Evolutionary conservation across 2,888 invertebrate genomes (phyloP).

Genomic region (Alloscopus bannaensis): DNA sequence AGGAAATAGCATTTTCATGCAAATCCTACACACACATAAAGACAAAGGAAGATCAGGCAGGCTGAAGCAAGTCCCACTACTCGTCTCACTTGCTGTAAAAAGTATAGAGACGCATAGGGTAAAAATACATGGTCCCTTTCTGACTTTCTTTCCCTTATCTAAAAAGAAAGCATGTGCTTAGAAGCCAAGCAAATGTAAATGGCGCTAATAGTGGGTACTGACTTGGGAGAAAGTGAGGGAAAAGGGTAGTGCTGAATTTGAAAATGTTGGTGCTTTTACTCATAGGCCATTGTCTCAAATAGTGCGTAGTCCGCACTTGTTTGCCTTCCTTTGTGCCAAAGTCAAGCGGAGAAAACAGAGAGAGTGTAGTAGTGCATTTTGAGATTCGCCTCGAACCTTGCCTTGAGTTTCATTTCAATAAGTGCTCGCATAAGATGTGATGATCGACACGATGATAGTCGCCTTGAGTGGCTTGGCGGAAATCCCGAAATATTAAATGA

Average conservation of each 20-base stretch:
- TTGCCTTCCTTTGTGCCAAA: too few species aligned
- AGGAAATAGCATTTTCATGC: constrained; percentile 32
- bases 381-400: background rate
- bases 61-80: background rate
- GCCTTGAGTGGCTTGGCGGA: background rate
- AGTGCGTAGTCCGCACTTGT: too few species aligned
- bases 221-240: background rate
- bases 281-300: too few species aligned
- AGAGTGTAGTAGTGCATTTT: too few species aligned
- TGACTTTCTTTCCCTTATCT: background rate
- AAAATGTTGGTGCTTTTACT: constrained; percentile 11
- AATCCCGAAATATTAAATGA: constrained; percentile 2
- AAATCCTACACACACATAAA: constrained; percentile 23
- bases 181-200: background rate
- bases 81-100: background rate
- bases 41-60: too few species aligned
- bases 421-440: too few species aligned
- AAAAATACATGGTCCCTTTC: too few species aligned
- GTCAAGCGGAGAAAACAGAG: too few species aligned
- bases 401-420: constrained; percentile 33
- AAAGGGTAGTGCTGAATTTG: constrained; percentile 4
- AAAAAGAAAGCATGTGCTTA: background rate
- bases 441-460: too few species aligned
- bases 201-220: too few species aligned
- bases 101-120: too few species aligned